Base-by-base conservation (phyloP, 2,797 vertebrate species). In the Thalassophryne amazonica region DNA sequence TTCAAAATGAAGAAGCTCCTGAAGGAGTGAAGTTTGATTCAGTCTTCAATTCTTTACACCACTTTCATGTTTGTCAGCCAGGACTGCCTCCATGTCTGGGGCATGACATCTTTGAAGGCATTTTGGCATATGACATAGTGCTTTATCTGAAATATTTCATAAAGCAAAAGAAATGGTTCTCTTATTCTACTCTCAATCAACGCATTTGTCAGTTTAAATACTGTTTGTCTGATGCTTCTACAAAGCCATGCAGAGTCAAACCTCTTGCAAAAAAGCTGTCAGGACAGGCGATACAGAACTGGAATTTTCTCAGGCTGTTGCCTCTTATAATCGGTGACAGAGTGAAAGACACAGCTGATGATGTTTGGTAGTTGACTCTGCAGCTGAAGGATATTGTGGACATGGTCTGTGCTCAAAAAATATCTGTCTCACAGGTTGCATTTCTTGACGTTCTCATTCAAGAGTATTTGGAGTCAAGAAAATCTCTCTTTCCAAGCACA, bases 161-260 rank as follows among this genome's bases (percentile, higher is more conserved):
- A 1, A 47, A 41, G 15, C 34, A 31, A 19, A 48, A 48, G 18
- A 8, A 10, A 6, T 47, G 37, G 43, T 49, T 42, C 9, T 49
- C 17, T 1, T 42, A 31, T 5, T 35, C 21, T 3, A 18, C 4
- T 25, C 5, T 51, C 7, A 59, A 32, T 27, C 5, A 7, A 0
- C 1, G 7, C 3, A 60, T 22, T 18, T 51, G 60, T 6, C 39
- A 55, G 20, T 51, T 67, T 11, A 56, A 40, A 19, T 56, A 69
- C 21, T 4, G 16, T 0, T 8, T 3, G 0, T 16, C 30, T 23
- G 47, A 62, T 29, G 15, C 36, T 18, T 43, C 10, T 5, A 9
- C 32, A 14, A 49, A 58, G 7, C 27, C 37, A 30, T 41, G 35
- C 21, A 47, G 33, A 8, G 46, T 48, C 37, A 47, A 8, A 4